Conservation (phyloP, 2,797 vertebrate species). For the Poeciliopsis paucimaculata region DNA sequence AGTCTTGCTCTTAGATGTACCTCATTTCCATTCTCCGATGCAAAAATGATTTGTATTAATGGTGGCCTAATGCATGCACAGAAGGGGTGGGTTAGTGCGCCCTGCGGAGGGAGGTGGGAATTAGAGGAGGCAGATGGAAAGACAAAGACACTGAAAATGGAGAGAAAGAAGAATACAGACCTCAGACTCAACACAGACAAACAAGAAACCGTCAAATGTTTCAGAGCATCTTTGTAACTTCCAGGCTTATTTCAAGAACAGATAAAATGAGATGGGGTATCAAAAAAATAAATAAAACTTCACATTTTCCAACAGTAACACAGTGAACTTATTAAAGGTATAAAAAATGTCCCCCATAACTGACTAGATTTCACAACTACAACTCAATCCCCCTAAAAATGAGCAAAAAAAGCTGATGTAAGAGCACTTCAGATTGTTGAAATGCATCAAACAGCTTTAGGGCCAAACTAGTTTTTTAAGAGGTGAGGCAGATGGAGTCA, state of each 20-base stretch:
- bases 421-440: neutral
- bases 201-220: conserved; percentile 69
- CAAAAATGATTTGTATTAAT: conserved; percentile 78
- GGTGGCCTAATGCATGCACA: conserved; percentile 72
- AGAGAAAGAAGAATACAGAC: conserved; percentile 47
- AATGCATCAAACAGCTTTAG: neutral
- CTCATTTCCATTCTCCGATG: conserved; percentile 79
- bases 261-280: conserved; percentile 1
- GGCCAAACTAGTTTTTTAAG: neutral
- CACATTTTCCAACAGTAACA: conserved; percentile 6
- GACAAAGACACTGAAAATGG: conserved; percentile 58
- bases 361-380: neutral
- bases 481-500: neutral
- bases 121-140: conserved; percentile 60
- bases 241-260: conserved; percentile 26
- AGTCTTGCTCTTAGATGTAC: conserved; percentile 76
- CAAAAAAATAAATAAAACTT: conserved; percentile 5
- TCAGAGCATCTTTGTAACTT: conserved; percentile 60
- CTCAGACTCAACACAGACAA: conserved; percentile 11
- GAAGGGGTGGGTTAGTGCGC: conserved; percentile 37
- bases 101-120: conserved; percentile 33
- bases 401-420: neutral
- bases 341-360: neutral
- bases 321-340: neutral
- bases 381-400: neutral